Base-by-base conservation (phyloP, 2,888 invertebrate species). In the Phania funesta region DNA sequence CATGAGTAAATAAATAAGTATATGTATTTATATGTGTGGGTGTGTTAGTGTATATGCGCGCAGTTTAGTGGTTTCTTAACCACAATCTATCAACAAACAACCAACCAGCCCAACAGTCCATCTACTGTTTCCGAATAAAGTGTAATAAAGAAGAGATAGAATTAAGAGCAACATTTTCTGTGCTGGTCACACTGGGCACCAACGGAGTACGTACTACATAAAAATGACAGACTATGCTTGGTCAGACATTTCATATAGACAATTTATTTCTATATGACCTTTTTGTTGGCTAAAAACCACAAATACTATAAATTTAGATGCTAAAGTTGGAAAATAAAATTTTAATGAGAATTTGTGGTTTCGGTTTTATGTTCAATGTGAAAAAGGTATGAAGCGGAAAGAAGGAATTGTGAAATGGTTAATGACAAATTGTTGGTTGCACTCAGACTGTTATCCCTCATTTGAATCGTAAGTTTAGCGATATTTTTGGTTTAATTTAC, bases 341-440 rank as follows among this genome's bases (percentile, higher is more conserved):
- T 78, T 77, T 82, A 82, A 82, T 82, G 74, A 82, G 78, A 82
- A 70, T 82, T 75, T 82, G 82, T 24, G 82, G 78, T 74, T 82
- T 62, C 32, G 64, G 46, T 9, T 24, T 29, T 50, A 1, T 64
- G 29, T 32, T 29, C 16, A 18, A 9, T 1, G 6, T 13, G 16
- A 3, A 16, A n/a, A 6, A 4, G 1, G 6, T 13, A 24, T 13
- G 24, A 62, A 29, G 13, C 11, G 24, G 46, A 16, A 8, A 44
- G 29, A 29, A 2, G 16, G 41, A 48, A 24, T 11, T 52, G 26
- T 20, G 46, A 16, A 35, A 7, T 13, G 41, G 50, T 24, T 35
- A 48, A 46, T 62, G 54, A 65, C 18, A 64, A 54, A 64, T 46
- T 54, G 26, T 13, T 35, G 46, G 18, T 26, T n/a, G n/a, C n/a